These are phyloP conservation scores for Balaeniceps rex DNA, from an alignment of 2,113 vertebrate species.

Conservation along the genomic window DNA sequence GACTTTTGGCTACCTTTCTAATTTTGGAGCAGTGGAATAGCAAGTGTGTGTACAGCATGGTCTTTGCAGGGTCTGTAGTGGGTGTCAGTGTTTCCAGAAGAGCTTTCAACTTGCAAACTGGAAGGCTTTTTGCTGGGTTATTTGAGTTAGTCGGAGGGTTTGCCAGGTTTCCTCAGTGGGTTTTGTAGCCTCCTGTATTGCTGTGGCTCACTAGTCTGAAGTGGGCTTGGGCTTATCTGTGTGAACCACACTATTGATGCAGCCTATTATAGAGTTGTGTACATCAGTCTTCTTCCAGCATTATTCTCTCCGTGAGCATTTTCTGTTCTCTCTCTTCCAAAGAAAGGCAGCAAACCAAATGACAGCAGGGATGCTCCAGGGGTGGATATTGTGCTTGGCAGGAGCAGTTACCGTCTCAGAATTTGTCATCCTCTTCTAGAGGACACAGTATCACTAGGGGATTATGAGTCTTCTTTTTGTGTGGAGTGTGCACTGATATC, in stretches of 20 bases:
- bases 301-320: background rate
- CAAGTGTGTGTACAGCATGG: no score
- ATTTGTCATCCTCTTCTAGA: background rate
- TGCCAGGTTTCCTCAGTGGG: background rate
- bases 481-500: background rate
- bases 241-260: background rate
- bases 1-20: background rate
- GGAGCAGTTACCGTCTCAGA: background rate
- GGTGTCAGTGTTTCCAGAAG: background rate
- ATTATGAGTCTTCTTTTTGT: background rate
- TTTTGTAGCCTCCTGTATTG: background rate
- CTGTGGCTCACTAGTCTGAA: background rate
- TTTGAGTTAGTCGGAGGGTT: background rate
- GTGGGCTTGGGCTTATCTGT: background rate
- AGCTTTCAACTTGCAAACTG: background rate
- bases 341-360: background rate
- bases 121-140: background rate
- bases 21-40: background rate
- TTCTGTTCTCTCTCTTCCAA: background rate
- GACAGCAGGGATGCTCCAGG: background rate
- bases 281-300: background rate
- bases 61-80: background rate
- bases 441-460: background rate
- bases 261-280: background rate
- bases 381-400: rapidly evolving